phyloP scores from a whole-genome alignment of 2,797 vertebrate genomes.

The Sciurus vulgaris region DNA sequence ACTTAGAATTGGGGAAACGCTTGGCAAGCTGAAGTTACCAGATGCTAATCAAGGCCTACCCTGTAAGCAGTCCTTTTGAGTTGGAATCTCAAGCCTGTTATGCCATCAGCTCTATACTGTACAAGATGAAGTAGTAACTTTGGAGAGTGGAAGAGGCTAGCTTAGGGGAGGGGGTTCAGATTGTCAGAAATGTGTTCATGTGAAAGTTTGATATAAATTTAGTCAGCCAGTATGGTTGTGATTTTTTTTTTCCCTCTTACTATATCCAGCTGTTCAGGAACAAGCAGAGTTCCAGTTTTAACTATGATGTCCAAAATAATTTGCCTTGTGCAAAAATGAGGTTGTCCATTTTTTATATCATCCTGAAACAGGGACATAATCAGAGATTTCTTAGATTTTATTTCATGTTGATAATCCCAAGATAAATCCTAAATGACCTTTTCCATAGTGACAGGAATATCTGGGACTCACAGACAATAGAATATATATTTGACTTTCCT shows the following conservation, averaged over 20 bases:
- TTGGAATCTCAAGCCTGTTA: background rate
- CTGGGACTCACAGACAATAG: background rate
- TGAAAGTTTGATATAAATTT: background rate
- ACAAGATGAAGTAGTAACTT: background rate
- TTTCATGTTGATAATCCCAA: background rate
- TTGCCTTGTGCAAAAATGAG: background rate
- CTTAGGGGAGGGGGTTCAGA: background rate
- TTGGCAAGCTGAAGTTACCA: background rate
- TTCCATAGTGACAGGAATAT: background rate
- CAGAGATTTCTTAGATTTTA: background rate
- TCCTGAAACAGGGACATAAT: background rate
- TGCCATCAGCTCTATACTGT: background rate
- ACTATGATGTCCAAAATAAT: background rate
- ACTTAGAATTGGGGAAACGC: background rate
- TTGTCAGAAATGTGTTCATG: background rate
- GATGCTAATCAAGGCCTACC: background rate
- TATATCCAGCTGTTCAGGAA: background rate
- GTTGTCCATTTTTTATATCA: background rate
- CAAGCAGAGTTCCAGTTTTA: background rate
- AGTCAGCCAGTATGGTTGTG: background rate
- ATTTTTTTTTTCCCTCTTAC: background rate
- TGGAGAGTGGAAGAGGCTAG: background rate
- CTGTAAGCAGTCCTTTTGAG: background rate
- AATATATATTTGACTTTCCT: background rate
- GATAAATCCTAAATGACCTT: background rate